A percentile compares a stretch with the other conserved stretches of the same genome.
phyloP scores from a whole-genome alignment of 2,797 vertebrate genomes.

The Semaprochilodus insignis region DNA sequence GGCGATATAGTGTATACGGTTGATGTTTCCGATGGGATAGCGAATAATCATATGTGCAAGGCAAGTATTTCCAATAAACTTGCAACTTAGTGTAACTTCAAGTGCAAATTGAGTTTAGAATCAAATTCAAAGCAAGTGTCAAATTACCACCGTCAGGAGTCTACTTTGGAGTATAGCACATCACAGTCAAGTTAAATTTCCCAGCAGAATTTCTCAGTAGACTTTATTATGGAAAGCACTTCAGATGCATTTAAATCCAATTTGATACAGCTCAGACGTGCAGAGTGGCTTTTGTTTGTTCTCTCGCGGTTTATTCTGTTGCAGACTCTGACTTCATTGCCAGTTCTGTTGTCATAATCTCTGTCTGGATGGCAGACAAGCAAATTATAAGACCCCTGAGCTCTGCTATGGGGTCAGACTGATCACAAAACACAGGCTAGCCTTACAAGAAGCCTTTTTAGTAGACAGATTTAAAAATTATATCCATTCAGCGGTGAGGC shows the following conservation, averaged over 20 bases:
- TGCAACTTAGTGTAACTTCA: not conserved
- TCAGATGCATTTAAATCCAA: not conserved
- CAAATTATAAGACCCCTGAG: not conserved
- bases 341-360: constrained; percentile 4
- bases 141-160: not conserved
- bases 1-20: too few species aligned
- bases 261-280: not conserved
- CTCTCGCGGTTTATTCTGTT: not conserved
- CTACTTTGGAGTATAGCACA: not conserved
- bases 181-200: not conserved
- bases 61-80: not conserved
- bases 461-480: constrained; percentile 26
- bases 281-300: not conserved
- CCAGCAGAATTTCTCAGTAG: not conserved
- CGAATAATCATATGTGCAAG: too few species aligned
- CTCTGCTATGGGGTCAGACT: not conserved
- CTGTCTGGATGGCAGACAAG: not conserved
- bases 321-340: constrained; percentile 9
- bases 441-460: constrained; percentile 19
- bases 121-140: not conserved
- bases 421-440: not conserved
- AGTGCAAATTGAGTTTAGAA: too few species aligned
- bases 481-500: constrained; percentile 11
- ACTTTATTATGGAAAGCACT: not conserved
- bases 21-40: too few species aligned